These are phyloP conservation scores for Eciton burchellii DNA, from an alignment of 1,140 invertebrate genomes.

Conservation along the genomic window DNA sequence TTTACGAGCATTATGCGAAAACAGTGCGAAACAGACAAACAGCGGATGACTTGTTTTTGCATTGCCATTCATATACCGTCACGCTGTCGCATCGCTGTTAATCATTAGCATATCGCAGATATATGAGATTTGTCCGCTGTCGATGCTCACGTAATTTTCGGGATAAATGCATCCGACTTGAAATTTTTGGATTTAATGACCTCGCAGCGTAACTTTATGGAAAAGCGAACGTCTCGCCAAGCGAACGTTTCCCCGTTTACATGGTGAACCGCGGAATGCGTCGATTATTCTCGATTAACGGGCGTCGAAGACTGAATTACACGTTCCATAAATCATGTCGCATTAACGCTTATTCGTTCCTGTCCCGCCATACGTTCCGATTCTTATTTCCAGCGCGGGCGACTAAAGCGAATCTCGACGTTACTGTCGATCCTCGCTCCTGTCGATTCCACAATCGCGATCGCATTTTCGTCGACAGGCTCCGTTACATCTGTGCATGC, in stretches of 20 bases:
- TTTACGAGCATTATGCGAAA: slow-evolving; percentile 7
- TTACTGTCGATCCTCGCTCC: slow-evolving; percentile 6
- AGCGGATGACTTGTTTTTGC: slow-evolving; percentile 31
- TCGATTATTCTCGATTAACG: slow-evolving; percentile 38
- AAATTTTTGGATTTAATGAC: slow-evolving; percentile 28
- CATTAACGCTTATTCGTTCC: slow-evolving; percentile 8
- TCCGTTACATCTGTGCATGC: background rate
- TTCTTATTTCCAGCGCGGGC: background rate
- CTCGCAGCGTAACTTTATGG: background rate
- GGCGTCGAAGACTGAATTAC: slow-evolving; percentile 29
- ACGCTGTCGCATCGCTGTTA: background rate
- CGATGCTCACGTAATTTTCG: slow-evolving; percentile 24
- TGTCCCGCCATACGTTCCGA: background rate
- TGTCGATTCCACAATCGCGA: slow-evolving; percentile 30
- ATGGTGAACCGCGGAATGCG: slow-evolving; percentile 34
- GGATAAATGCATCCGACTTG: slow-evolving; percentile 20
- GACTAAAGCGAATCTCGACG: background rate
- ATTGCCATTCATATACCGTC: slow-evolving; percentile 18
- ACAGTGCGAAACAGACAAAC: slow-evolving; percentile 29
- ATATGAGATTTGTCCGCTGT: slow-evolving; percentile 16
- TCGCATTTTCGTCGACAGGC: background rate
- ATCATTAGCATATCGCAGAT: slow-evolving; percentile 29
- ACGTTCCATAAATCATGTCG: background rate
- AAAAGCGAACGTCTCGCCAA: slow-evolving; percentile 28
- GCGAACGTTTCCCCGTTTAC: slow-evolving; percentile 41